Evolutionary conservation across 2,797 vertebrate species (phyloP), one percentile per base, ranked within the genome.

Genomic region (Taenioides sp.): DNA sequence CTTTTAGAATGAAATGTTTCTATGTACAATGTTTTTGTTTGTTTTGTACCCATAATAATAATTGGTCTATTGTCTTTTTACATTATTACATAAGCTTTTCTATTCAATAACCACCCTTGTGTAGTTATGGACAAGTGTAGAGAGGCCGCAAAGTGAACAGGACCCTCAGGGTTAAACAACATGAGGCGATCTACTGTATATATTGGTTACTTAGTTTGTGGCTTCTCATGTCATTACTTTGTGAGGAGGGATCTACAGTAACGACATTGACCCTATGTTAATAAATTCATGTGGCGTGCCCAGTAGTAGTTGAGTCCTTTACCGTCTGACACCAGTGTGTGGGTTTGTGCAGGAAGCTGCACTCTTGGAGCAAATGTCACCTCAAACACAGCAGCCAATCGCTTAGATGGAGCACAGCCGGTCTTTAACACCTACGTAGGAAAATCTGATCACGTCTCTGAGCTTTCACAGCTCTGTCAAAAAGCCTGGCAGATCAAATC

Each of bases 401-500:
- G 72, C 86, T 91, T 87, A 58, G 72, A 78, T 60, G 85, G 80
- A 82, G 72, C 88, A 12, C 27, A 66, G 54, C 85, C 83, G 91
- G 65, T 76, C 74, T 89, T 61, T 72, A 87, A 95, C 98, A 95
- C 97, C 97, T 97, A 98, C 98, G 95, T 94, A 95, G 97, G 97
- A 99, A 99, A 98, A 88, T 90, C 82, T 92, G 92, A 92, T 90
- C 85, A 82, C 69, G 78, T 88, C 80, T 86, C 80, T 88, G 78
- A 65, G 75, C 84, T 89, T 87, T 93, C 87, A 84, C 89, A 88
- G 83, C 83, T 89, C 81, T 84, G 78, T 81, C 78, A 78, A 79
- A 80, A 73, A 77, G 86, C 83, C 74, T 67, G 61, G 70, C 83
- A 90, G 85, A 90, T 89, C 82, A 88, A 86, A 86, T 85, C 67